phyloP scores from a whole-genome alignment of 2,888 invertebrate genomes.

The Heliconius cydno region DNA sequence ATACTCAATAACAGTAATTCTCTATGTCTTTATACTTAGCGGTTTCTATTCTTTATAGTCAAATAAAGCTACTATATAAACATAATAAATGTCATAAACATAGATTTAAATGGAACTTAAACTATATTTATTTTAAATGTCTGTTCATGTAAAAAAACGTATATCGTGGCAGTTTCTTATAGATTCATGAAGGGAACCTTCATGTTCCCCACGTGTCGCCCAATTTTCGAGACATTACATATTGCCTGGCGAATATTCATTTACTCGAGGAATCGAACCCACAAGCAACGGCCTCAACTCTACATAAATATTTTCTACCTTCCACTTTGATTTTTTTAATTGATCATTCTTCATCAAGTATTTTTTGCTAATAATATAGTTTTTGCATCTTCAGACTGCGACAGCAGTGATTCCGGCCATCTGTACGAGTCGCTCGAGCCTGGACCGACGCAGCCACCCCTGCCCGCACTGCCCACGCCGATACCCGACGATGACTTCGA shows the following conservation, averaged over 20 bases:
- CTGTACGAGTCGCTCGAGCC: conserved; percentile 86
- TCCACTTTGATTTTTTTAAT: background rate
- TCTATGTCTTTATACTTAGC: background rate
- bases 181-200: too few species aligned
- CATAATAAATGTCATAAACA: background rate
- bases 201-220: too few species aligned
- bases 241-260: too few species aligned
- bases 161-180: too few species aligned
- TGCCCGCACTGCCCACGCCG: conserved; percentile 49
- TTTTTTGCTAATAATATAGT: background rate
- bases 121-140: background rate
- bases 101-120: background rate
- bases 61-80: conserved; percentile 6
- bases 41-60: background rate
- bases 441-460: conserved; percentile 54
- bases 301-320: too few species aligned
- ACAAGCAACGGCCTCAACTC: too few species aligned
- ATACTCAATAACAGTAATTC: background rate
- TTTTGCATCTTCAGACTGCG: conserved; percentile 75
- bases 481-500: conserved; percentile 85
- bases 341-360: background rate
- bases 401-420: conserved; percentile 86
- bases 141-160: too few species aligned
- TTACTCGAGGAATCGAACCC: too few species aligned
- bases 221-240: too few species aligned